phyloP scores from a whole-genome alignment of 2,888 invertebrate genomes.

The Campoplex nolae region DNA sequence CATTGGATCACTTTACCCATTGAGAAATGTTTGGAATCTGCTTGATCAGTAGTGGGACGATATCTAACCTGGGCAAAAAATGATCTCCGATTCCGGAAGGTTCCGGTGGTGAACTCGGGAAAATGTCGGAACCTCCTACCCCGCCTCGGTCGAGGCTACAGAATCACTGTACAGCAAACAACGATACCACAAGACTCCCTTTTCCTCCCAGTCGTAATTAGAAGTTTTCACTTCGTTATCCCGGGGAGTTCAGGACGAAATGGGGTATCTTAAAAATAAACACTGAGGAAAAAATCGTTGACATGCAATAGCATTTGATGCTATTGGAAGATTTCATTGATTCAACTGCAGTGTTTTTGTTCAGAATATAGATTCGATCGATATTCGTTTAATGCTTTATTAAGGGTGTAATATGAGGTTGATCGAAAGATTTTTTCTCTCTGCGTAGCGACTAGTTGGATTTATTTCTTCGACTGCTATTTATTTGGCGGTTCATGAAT shows the following conservation, averaged over 20 bases:
- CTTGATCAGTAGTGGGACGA: not conserved
- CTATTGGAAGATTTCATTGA: too few species aligned
- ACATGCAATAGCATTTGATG: too few species aligned
- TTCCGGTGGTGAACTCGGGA: not conserved
- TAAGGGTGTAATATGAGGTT: too few species aligned
- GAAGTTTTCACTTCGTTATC: not conserved
- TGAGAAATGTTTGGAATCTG: not conserved
- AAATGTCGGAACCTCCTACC: not conserved
- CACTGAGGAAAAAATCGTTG: too few species aligned
- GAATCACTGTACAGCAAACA: not conserved
- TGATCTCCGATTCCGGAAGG: not conserved
- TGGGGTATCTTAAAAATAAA: not conserved
- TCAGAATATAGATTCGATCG: too few species aligned
- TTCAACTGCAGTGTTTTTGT: too few species aligned
- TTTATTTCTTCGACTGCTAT: too few species aligned
- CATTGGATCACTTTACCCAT: not conserved
- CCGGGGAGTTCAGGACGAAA: not conserved
- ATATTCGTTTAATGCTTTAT: too few species aligned
- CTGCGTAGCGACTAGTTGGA: too few species aligned
- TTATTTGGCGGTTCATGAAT: too few species aligned
- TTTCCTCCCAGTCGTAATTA: not conserved
- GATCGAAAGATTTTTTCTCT: too few species aligned
- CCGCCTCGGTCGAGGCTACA: not conserved
- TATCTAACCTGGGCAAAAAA: not conserved
- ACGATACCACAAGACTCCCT: not conserved